Percentiles rank a stretch among this genome's conserved stretches.
Conservation (phyloP, 1,140 invertebrate genomes). For the Lepidurus apus region DNA sequence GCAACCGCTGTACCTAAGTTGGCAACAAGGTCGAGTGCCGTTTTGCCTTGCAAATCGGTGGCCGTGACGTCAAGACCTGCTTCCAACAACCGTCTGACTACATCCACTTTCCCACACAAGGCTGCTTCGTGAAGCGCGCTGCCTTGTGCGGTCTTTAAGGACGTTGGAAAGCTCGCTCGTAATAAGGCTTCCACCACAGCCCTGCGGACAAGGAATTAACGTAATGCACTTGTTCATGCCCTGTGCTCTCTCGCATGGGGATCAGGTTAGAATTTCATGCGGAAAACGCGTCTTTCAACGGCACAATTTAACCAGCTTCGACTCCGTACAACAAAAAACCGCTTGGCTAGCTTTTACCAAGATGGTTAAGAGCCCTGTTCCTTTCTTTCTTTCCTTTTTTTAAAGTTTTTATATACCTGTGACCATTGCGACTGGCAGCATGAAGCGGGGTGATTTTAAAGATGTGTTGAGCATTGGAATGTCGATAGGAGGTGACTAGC, state of each 20-base stretch:
- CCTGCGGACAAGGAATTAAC: slow-evolving; percentile 48
- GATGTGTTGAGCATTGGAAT: slow-evolving; percentile 44
- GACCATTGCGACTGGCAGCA: slow-evolving; percentile 87
- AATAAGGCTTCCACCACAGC: slow-evolving; percentile 76
- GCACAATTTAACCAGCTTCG: neutral
- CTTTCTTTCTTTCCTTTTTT: too few species aligned
- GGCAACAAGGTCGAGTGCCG: slow-evolving; percentile 77
- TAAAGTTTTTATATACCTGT: slow-evolving; percentile 57
- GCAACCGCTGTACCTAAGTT: slow-evolving; percentile 85
- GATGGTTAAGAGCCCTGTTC: neutral
- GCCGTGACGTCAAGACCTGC: slow-evolving; percentile 74
- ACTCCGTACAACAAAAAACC: neutral
- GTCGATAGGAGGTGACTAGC: slow-evolving; percentile 62
- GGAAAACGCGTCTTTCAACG: neutral
- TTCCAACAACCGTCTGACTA: slow-evolving; percentile 74
- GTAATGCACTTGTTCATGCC: slow-evolving; percentile 12
- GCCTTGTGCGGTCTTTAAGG: slow-evolving; percentile 77
- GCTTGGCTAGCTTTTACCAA: neutral
- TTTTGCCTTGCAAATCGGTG: slow-evolving; percentile 69
- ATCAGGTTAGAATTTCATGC: slow-evolving; percentile 16
- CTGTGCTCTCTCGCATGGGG: neutral
- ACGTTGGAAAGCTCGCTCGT: slow-evolving; percentile 79
- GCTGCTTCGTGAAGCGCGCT: slow-evolving; percentile 93
- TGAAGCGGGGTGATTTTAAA: slow-evolving; percentile 86
- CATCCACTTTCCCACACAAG: slow-evolving; percentile 85